Conservation (phyloP, 2,797 vertebrate species). For the Syndactyla subalaris region DNA sequence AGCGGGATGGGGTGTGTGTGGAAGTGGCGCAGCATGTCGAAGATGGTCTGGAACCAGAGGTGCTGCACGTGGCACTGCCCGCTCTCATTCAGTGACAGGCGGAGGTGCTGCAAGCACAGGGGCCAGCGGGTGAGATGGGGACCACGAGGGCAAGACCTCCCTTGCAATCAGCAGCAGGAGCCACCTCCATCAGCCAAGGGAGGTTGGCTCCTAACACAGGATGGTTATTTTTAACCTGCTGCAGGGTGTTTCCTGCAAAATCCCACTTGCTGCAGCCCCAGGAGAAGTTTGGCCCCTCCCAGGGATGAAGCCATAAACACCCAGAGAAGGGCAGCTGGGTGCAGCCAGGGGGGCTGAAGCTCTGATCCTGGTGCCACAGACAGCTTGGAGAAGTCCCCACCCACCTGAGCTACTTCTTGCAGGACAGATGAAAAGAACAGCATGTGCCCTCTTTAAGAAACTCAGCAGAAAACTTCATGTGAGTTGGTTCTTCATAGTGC, state of each 20-base stretch:
- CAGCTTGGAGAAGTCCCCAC: not conserved
- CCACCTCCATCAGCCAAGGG: not conserved
- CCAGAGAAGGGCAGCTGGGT: not conserved
- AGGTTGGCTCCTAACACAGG: not conserved
- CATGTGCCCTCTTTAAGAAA: not conserved
- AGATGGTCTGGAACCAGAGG: conserved; percentile 97
- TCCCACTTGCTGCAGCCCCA: not conserved
- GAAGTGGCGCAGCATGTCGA: conserved; percentile 96
- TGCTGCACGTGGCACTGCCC: conserved; percentile 98
- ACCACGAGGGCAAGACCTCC: fast-evolving
- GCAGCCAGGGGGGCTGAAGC: not conserved
- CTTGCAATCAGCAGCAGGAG: not conserved
- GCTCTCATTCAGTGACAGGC: conserved; percentile 92
- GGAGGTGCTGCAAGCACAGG: conserved; percentile 86
- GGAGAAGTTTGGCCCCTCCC: not conserved
- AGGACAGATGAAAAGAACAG: not conserved
- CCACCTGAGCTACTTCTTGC: not conserved
- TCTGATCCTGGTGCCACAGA: not conserved
- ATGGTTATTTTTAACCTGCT: not conserved
- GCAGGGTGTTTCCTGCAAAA: not conserved
- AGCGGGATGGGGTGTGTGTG: conserved; percentile 95
- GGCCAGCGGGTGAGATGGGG: not conserved
- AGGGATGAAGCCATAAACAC: not conserved
- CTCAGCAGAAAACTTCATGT: not conserved
- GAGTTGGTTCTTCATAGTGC: not conserved